Base-by-base conservation (phyloP, 23 tunicate species). In the Styela plicata region DNA sequence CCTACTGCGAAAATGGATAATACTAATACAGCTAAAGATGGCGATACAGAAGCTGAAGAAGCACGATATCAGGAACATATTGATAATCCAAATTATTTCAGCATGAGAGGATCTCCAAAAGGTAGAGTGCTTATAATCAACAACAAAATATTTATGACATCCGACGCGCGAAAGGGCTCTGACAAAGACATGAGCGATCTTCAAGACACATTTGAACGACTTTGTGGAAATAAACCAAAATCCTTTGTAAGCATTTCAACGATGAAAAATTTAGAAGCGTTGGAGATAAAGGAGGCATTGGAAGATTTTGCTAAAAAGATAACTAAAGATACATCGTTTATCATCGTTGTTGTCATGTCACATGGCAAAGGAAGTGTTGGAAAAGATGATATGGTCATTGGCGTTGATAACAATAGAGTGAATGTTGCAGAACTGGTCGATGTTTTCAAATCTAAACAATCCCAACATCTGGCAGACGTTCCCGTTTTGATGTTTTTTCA, bases 401-500 rank as follows among this genome's bases (percentile, higher is more conserved):
- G 71, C 30, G 24, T 18, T 25, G 2, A 67, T 22, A 24, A 24
- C 23, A 67, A 22, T 1, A 19, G 31, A 13, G 22, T 19, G 13
- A 67, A 67, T 16, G 71, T 67, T 17, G 0, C 0, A 0, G 2
- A 67, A 22, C 71, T 67, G 0, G 71, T 67, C 18, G 71, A 67
- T 18, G 17, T 67, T 1, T 67, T 67, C 71, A 29, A 67, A 1
- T 29, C 71, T 22, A 29, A 1, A 22, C 17, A 67, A 18, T 62
- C n/a, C 65, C 65, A 22, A 22, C 23, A 67, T 19, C 22, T 19
- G 71, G 24, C 19, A 22, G 2, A 29, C 19, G 31, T 67, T 25
- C 71, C 71, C 30, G 31, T 25, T 27, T 16, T 67, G 71, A 67
- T 67, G 71, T 67, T 67, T 67, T 67, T 67, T 67, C 71, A 67